Evolutionary conservation across 2,888 invertebrate species (phyloP).

Genomic region (Meandrusa payeni): DNA sequence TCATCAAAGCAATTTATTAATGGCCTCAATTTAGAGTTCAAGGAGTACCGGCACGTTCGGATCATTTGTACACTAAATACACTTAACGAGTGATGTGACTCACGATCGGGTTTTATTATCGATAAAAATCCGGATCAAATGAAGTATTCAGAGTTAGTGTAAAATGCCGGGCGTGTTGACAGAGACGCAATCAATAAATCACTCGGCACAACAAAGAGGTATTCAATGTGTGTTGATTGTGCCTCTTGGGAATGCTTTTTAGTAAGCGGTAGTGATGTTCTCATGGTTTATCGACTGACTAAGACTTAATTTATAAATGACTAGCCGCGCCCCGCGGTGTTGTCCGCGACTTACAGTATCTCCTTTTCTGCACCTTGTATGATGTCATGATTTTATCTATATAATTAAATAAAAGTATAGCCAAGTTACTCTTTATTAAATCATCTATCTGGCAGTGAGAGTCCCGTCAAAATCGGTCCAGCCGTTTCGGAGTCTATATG

Average conservation of each 20-base stretch:
- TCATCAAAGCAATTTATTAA: constrained; percentile 1
- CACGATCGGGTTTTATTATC: constrained; percentile 70
- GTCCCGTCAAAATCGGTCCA: no score
- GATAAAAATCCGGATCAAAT: constrained; percentile 80
- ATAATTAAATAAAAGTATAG: no score
- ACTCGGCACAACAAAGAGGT: constrained; percentile 71
- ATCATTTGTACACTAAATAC: constrained; percentile 75
- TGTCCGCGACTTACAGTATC: no score
- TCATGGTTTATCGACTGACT: constrained; percentile 36
- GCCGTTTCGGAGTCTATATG: no score
- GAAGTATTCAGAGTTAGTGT: constrained; percentile 74
- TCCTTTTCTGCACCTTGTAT: no score
- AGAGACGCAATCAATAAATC: constrained; percentile 80
- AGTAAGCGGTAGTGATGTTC: constrained; percentile 56
- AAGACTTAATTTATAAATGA: no score
- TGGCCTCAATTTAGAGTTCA: constrained; percentile 30
- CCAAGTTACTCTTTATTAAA: no score
- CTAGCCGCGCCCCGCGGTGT: no score
- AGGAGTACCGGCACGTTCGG: constrained; percentile 44
- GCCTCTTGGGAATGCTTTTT: constrained; percentile 74
- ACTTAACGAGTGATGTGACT: constrained; percentile 75
- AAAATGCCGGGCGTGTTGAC: constrained; percentile 75
- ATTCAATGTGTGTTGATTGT: constrained; percentile 80
- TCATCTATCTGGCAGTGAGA: no score
- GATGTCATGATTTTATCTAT: no score